Conservation (phyloP, 2,797 vertebrate genomes). For the Arctocebus calabarensis region DNA sequence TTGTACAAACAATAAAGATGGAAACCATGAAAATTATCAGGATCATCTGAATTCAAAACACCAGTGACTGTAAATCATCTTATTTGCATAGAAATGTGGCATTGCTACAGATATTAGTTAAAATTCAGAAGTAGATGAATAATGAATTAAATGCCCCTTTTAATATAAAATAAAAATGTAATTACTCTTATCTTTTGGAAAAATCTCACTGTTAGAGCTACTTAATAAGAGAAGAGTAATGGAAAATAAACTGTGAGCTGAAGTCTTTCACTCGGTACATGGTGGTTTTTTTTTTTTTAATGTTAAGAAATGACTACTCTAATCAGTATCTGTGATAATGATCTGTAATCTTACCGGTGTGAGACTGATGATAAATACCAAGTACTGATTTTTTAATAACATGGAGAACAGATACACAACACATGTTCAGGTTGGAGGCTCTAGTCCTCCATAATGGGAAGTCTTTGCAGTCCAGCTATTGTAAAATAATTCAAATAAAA, state of each 20-base stretch:
- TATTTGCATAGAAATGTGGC: conserved; percentile 72
- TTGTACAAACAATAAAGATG: conserved; percentile 34
- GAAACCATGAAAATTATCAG: conserved; percentile 55
- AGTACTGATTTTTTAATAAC: conserved; percentile 80
- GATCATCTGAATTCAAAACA: conserved; percentile 46
- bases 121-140: conserved; percentile 66
- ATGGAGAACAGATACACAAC: conserved; percentile 71
- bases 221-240: conserved; percentile 59
- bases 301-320: conserved; percentile 70
- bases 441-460: conserved; percentile 61
- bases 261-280: conserved; percentile 67
- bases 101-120: conserved; percentile 17
- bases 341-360: conserved; percentile 64
- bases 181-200: conserved; percentile 53
- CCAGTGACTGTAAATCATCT: conserved; percentile 56
- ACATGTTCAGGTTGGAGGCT: conserved; percentile 62
- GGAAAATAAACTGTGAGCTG: conserved; percentile 63
- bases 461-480: conserved; percentile 52
- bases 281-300: conserved; percentile 49
- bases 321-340: conserved; percentile 77
- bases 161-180: conserved; percentile 59
- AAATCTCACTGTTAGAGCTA: background rate
- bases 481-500: conserved; percentile 73
- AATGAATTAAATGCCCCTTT: conserved; percentile 65
- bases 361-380: conserved; percentile 76